These are phyloP conservation scores for Steinernema feltiae DNA, from an alignment of 1,140 invertebrate species.

Conservation along the genomic window DNA sequence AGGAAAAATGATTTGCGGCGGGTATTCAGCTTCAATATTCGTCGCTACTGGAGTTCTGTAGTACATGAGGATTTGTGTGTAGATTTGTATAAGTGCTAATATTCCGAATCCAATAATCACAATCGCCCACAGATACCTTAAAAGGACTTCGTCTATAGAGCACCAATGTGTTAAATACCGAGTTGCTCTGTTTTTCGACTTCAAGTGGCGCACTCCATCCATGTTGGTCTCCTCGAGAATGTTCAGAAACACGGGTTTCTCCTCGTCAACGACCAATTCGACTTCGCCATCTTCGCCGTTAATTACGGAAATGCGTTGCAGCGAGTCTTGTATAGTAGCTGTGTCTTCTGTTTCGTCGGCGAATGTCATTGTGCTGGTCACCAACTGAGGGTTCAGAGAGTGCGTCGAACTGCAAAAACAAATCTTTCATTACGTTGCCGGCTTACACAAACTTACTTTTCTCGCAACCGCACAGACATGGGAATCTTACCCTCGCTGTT, in stretches of 20 bases:
- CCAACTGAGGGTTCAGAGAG: neutral
- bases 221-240: conserved; percentile 38
- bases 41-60: conserved; percentile 42
- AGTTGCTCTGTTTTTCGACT: conserved; percentile 17
- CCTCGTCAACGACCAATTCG: neutral
- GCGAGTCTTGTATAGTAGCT: neutral
- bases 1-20: conserved; percentile 48
- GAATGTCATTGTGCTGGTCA: neutral
- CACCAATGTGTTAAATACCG: conserved; percentile 15
- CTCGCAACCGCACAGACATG: neutral
- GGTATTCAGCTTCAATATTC: conserved; percentile 56
- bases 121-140: conserved; percentile 26
- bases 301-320: conserved; percentile 2
- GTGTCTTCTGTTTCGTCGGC: neutral
- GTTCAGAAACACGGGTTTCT: conserved; percentile 17
- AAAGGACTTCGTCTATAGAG: neutral
- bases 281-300: conserved; percentile 5
- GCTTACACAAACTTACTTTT: neutral
- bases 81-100: conserved; percentile 38
- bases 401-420: neutral
- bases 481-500: neutral
- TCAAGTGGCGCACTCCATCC: conserved; percentile 36
- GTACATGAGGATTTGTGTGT: conserved; percentile 39
- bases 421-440: neutral
- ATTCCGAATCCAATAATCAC: conserved; percentile 28